Percentiles rank a stretch among this genome's conserved stretches.
These are phyloP conservation scores for Haliclystus octoradiatus DNA, from an alignment of 30 jellyfish, hydroid and myxozoan species.

Conservation along the genomic window DNA sequence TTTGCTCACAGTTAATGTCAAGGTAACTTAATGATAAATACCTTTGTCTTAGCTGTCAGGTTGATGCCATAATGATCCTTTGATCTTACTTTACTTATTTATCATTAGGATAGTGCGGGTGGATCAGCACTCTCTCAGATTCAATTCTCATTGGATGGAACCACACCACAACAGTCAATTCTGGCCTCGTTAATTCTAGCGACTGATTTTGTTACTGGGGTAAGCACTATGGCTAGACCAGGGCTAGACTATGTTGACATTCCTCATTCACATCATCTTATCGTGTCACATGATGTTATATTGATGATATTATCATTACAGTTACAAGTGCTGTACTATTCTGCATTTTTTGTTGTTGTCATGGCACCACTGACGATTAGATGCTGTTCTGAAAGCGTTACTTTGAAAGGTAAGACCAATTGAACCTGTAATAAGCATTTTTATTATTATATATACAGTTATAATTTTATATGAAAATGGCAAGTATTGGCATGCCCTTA, in stretches of 20 bases:
- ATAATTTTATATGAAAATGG: no score
- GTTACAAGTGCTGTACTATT: conserved; percentile 22
- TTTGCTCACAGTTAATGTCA: conserved; percentile 19
- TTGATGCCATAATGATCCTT: no score
- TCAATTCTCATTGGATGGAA: conserved; percentile 66
- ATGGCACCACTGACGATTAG: conserved; percentile 26
- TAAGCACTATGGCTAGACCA: conserved; percentile 4
- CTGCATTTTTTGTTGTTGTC: conserved; percentile 4
- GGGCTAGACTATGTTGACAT: neutral
- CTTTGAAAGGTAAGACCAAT: no score
- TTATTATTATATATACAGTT: no score
- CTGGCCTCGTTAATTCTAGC: conserved; percentile 41
- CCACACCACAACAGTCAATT: conserved; percentile 22
- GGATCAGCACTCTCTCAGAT: neutral
- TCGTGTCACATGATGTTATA: no score
- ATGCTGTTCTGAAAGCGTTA: no score
- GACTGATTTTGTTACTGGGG: conserved; percentile 55
- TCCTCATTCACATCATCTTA: neutral
- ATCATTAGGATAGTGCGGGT: conserved; percentile 35
- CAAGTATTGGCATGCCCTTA: no score
- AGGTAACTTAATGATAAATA: no score
- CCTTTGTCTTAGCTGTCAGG: no score
- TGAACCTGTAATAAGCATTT: no score
- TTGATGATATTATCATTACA: no score
- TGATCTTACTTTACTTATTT: no score